A percentile compares a stretch with the other conserved stretches of the same genome.
Evolutionary conservation across 2,113 vertebrate genomes (phyloP).

Genomic region (Zosterops hypoxanthus): DNA sequence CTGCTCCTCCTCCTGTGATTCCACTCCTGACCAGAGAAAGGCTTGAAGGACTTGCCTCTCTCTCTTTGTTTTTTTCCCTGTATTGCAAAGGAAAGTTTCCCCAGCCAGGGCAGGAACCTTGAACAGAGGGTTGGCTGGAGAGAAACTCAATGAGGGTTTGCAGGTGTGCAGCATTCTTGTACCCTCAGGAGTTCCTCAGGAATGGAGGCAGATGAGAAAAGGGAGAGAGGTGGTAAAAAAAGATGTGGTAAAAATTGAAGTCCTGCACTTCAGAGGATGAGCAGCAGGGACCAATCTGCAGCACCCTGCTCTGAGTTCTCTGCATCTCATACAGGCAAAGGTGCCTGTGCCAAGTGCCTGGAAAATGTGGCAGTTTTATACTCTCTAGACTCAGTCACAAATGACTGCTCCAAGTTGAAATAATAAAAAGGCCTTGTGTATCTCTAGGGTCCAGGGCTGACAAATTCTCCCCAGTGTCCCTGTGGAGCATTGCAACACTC

Average conservation of each 20-base stretch:
- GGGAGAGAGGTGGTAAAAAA: not conserved
- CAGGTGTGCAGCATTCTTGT: not conserved
- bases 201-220: not conserved
- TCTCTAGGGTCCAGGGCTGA: not conserved
- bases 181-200: not conserved
- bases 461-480: not conserved
- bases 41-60: not conserved
- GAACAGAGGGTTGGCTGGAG: not conserved
- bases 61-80: not conserved
- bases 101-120: not conserved
- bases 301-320: not conserved
- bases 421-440: not conserved
- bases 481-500: not conserved
- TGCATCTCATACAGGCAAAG: rapidly evolving
- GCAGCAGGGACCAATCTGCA: rapidly evolving
- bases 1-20: not conserved
- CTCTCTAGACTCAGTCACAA: not conserved
- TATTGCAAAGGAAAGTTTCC: not conserved
- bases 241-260: not conserved
- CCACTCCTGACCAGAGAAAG: not conserved
- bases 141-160: not conserved
- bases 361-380: not conserved
- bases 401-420: not conserved
- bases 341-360: rapidly evolving
- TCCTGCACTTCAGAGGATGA: not conserved